Evolutionary conservation across 2,888 invertebrate species (phyloP).

Genomic region (Minunthozetes semirufus): DNA sequence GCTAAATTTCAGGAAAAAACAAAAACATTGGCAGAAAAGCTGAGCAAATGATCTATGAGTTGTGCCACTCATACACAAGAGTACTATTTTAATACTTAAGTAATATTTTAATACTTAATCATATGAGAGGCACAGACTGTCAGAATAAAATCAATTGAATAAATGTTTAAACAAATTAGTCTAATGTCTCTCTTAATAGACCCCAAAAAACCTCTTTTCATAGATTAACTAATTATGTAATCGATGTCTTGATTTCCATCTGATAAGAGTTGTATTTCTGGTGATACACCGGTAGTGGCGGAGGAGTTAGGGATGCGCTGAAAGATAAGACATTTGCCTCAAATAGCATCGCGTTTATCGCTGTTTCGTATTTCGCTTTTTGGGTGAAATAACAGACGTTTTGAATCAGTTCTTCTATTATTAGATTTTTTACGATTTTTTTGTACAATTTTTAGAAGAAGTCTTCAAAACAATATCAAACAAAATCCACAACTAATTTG

Average conservation of each 20-base stretch:
- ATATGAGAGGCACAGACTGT: not conserved
- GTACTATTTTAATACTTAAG: not conserved
- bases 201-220: not conserved
- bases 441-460: not conserved
- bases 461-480: not conserved
- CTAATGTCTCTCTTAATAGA: not conserved
- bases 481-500: not conserved
- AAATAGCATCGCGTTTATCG: not conserved
- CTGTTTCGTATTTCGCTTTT: not conserved
- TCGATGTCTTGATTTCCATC: not conserved
- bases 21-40: not conserved
- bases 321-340: not conserved
- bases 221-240: not conserved
- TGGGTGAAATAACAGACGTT: not conserved
- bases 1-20: not conserved
- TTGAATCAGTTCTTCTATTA: conserved; percentile 1
- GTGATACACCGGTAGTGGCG: not conserved
- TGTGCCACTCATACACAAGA: not conserved
- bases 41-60: not conserved
- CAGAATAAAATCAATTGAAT: not conserved
- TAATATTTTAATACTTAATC: not conserved
- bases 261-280: not conserved
- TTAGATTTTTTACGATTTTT: not conserved
- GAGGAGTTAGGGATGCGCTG: not conserved
- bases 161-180: not conserved